Base-by-base conservation (phyloP, 2,888 invertebrate species). In the Xestia xanthographa region DNA sequence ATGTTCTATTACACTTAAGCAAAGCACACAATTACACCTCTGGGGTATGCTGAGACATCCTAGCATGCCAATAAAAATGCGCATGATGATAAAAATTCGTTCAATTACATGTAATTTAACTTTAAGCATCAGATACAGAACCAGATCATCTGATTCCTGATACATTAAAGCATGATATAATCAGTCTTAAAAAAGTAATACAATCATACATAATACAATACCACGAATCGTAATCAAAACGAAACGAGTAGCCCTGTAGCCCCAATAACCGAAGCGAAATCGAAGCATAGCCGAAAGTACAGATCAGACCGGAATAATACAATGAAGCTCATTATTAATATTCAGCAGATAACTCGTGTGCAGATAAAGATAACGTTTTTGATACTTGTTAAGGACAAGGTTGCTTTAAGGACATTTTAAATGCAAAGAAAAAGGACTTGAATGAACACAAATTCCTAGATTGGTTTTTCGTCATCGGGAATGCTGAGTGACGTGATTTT, bases 341-440 rank as follows among this genome's bases (percentile, higher is more conserved):
- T 86, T 85, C 88, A 86, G 84, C 77, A 86, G 86, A 87, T 90
- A 89, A 83, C 83, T 87, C 83, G 79, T 72, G 86, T 83, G 67
- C 79, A 87, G 88, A 89, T 89, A 87, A 72, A 87, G 89, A 89
- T 89, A 87, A 87, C 67, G 75, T 74, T 90, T 89, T 88, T 89
- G 87, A 88, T 89, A 80, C 75, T 66, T 80, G 80, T 90, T 90
- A 89, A 90, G 90, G 90, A 80, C 82, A 82, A 84, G 90, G 77
- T 80, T 70, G 26, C 29, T 69, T 69, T 11, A 9, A 22, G 20
- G 26, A 53, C 53, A 53, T 65, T 45, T 81, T 53, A 43, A 38
- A 63, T 41, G 22, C 9, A n/a, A 34, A 12, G 34, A 14, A 20
- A 26, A 26, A 34, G 5, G 1, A 48, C 5, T n/a, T n/a, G n/a